Conservation (phyloP, 2,797 vertebrate species). For the Dallia pectoralis region DNA sequence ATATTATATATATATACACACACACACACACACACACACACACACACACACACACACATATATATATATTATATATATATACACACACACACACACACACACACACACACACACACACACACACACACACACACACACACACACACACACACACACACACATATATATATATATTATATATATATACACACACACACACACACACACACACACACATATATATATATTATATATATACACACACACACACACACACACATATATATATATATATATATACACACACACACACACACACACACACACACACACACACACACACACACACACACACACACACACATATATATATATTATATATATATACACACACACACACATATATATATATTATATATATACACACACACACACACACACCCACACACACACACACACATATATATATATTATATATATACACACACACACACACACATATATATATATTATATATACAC, state of each 20-base stretch:
- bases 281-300: slow-evolving; percentile 6
- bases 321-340: slow-evolving; percentile 7
- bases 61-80: too few species aligned
- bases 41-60: slow-evolving; percentile 8
- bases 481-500: too few species aligned
- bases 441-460: too few species aligned
- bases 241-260: slow-evolving; percentile 9
- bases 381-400: too few species aligned
- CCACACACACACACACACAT: background rate
- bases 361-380: slow-evolving; percentile 7
- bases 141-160: slow-evolving; percentile 9
- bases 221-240: too few species aligned
- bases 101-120: slow-evolving; percentile 5
- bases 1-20: slow-evolving; percentile 28
- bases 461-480: slow-evolving; percentile 8
- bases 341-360: too few species aligned
- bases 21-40: slow-evolving; percentile 33
- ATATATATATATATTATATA: too few species aligned
- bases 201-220: slow-evolving; percentile 13
- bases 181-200: slow-evolving; percentile 1
- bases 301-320: slow-evolving; percentile 8
- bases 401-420: slow-evolving; percentile 5
- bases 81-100: slow-evolving; percentile 3
- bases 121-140: slow-evolving; percentile 8
- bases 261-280: too few species aligned